Base-by-base conservation (phyloP, 2,888 invertebrate species). In the Drosophila tripunctata region DNA sequence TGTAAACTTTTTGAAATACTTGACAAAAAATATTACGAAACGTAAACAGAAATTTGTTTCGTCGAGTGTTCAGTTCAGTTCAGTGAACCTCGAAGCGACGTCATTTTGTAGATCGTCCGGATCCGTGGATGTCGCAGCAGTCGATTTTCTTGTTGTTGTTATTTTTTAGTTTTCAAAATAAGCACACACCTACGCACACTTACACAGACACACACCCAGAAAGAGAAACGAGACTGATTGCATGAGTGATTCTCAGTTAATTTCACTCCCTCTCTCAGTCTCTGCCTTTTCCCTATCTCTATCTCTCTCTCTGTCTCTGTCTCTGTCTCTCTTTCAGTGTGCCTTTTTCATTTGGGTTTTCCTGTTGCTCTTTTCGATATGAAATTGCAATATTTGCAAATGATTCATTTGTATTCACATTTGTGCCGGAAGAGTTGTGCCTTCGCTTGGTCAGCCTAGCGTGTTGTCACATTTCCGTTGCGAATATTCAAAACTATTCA, bases 401-500 rank as follows among this genome's bases (percentile, higher is more conserved):
- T 80, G 78, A 78, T 66, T 80, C 69, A 66, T 69, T 45, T 33
- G 54, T 44, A 75, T 74, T 67, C 63, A 67, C 61, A 66, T 80
- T 76, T 27, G 54, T 66, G 55, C 74, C 74, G 82, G 70, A 78
- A 70, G 70, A 17, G 31, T 27, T 10, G 24, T 48, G 41, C n/a
- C 45, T 30, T 54, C 40, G 62, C 60, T 67, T 63, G 48, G 52
- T 22, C 67, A 76, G 45, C 60, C 56, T 84, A 71, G 65, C 85
- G 77, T 81, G 85, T 41, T 79, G 85, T 82, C 82, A 61, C 81
- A 81, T 78, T 85, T 81, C 81, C 81, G 81, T 69, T 77, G 84
- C 84, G 52, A 84, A 81, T 73, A 75, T 52, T 64, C 47, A 44
- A 38, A 50, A 41, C 14, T 21, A 56, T 24, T 40, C 36, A 38